Base-by-base conservation (phyloP, 1,140 invertebrate genomes). In the Drosophila littoralis region DNA sequence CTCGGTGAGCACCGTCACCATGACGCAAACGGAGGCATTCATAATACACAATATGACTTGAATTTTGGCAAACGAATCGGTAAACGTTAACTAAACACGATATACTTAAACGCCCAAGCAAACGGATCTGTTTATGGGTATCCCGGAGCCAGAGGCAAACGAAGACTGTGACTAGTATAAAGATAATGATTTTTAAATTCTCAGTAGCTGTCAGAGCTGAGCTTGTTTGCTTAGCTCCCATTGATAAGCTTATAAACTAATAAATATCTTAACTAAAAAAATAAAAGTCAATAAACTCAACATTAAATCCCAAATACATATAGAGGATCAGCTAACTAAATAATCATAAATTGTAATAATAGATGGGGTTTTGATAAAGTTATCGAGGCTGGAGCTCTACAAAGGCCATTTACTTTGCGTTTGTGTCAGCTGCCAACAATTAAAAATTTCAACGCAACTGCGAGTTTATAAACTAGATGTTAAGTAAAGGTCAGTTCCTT, bases 1-100 rank as follows among this genome's bases (percentile, higher is more conserved):
- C 7, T 63, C 82, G 0, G 75, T 81, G 40, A 83, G 82, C 48
- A 86, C 83, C 1, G 82, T 86, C 40, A 86, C 79, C 63, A 85
- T 54, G 15, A 85, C 81, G 12, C 81, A 81, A 0, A 85, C 82
- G 58, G 70, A 59, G 9, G 61, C 78, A 48, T 60, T 78, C 81
- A 86, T 79, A 15, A 35, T 68, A 10, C 6, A 17, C 22, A 13
- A 32, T 61, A 15, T 50, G 36, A 61, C 17, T 38, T 28, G 35
- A 54, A 70, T 43, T 69, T 68, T 36, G 33, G 35, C 22, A n/a
- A 15, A 22, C 7, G 13, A 15, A 15, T 17, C 4, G 38, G 6
- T 15, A 45, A 35, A 59, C 10, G 13, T 45, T 13, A 43, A 43
- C 40, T 28, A 8, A 42, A 42, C 6, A 17, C 6, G 33, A 22